These are phyloP conservation scores for Lipophrys pholis DNA, from an alignment of 2,113 vertebrate species.

Conservation along the genomic window DNA sequence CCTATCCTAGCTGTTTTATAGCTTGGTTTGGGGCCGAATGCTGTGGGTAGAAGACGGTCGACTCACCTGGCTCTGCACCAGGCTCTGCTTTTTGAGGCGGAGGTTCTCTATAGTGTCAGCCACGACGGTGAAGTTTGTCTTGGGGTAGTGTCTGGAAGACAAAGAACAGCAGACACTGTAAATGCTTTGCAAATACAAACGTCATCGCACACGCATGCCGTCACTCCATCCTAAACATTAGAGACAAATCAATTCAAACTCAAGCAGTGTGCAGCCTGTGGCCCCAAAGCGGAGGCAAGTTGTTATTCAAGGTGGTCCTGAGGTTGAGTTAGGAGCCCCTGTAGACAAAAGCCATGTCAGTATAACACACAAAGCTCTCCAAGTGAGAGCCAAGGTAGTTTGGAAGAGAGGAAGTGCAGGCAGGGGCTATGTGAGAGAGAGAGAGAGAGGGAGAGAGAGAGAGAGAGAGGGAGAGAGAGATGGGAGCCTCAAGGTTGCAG, in stretches of 20 bases:
- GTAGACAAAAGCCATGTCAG: slow-evolving; percentile 74
- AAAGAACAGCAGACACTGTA: slow-evolving; percentile 39
- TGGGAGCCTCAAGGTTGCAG: slow-evolving; percentile 45
- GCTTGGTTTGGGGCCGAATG: no score
- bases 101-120: slow-evolving; percentile 97
- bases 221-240: slow-evolving; percentile 29
- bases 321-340: slow-evolving; percentile 69
- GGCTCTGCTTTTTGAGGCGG: slow-evolving; percentile 96
- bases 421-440: slow-evolving; percentile 9
- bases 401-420: slow-evolving; percentile 60
- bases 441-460: no score
- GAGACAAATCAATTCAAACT: slow-evolving; percentile 44
- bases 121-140: slow-evolving; percentile 94
- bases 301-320: slow-evolving; percentile 71
- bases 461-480: not conserved
- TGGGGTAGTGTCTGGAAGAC: slow-evolving; percentile 95
- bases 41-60: no score
- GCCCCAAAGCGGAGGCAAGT: slow-evolving; percentile 51
- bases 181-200: slow-evolving; percentile 34
- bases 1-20: no score
- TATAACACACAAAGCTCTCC: slow-evolving; percentile 63
- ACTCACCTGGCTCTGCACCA: slow-evolving; percentile 96
- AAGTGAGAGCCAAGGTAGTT: slow-evolving; percentile 56
- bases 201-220: slow-evolving; percentile 31
- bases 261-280: slow-evolving; percentile 60